phyloP scores from a whole-genome alignment of 1,140 invertebrate genomes.

The Leptinotarsa lineolata region DNA sequence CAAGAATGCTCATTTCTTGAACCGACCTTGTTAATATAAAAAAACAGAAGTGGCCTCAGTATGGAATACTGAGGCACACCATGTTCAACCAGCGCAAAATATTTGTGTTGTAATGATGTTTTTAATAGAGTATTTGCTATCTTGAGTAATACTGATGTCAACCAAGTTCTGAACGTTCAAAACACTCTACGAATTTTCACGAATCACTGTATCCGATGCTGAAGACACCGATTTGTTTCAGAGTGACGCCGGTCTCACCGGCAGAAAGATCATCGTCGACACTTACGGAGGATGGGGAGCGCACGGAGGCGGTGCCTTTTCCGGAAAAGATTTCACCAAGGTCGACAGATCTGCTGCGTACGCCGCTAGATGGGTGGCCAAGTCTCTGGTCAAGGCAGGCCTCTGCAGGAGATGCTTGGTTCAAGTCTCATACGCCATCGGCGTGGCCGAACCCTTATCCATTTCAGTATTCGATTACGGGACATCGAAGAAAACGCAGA shows the following conservation, averaged over 20 bases:
- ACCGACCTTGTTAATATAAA: too few relatives aligned
- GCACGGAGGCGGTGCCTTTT: conserved; percentile 96
- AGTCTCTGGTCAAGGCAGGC: conserved; percentile 88
- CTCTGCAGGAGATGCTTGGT: conserved; percentile 88
- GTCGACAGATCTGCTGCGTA: conserved; percentile 96
- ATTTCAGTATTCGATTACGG: conserved; percentile 98
- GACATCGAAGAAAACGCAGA: conserved; percentile 86
- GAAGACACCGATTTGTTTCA: conserved; percentile 48
- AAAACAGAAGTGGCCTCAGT: too few relatives aligned
- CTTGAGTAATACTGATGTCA: conserved; percentile 42
- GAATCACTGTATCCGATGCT: too few relatives aligned
- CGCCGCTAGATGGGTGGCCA: conserved; percentile 95
- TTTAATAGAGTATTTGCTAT: conserved; percentile 49
- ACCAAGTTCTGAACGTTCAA: conserved; percentile 11
- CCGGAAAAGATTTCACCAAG: conserved; percentile 96
- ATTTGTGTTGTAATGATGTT: conserved; percentile 38
- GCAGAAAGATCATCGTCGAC: conserved; percentile 97
- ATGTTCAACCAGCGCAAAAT: too few relatives aligned
- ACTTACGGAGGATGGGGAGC: conserved; percentile 99
- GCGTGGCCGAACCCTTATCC: conserved; percentile 91
- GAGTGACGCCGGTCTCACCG: conserved; percentile 95
- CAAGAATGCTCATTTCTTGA: too few relatives aligned
- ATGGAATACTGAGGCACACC: too few relatives aligned
- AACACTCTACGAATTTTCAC: too few relatives aligned
- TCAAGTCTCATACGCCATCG: conserved; percentile 96